Evolutionary conservation across 2,113 vertebrate species (phyloP), one percentile per base, ranked within the genome.

Genomic region (Nesospiza acunhae): DNA sequence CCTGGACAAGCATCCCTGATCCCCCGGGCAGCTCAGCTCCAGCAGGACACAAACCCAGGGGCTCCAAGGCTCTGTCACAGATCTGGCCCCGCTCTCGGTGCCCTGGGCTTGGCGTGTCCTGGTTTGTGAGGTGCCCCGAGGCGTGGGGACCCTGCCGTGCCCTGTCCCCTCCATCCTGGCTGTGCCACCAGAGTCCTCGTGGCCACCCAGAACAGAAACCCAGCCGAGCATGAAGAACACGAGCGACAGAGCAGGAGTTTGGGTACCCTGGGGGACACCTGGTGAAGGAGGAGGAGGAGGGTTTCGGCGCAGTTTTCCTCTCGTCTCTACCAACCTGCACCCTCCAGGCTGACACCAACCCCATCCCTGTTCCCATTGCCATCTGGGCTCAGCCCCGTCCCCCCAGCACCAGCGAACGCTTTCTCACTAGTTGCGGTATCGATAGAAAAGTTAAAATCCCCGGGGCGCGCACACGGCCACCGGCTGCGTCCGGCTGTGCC

Each of bases 371-470:
- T 53, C 42, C 13, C 52, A 3, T 1, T 31, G 17, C 13, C 7
- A 0, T 3, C 49, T 1, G 50, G 7, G 3, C 66, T 89, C 64
- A 10, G 69, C 60, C 69, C 2, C 26, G 35, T n/a, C 70, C 74
- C 60, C 22, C 75, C 58, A 33, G 28, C 88, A 63, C 84, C 62
- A 63, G 88, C 79, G 10, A 39, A 75, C 46, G 33, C 84, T 8
- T 42, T 20, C 90, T 97, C 97, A 97, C 96, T 89, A 96, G 96
- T 96, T 94, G 80, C 74, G 93, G 97, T 95, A 72, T 89, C 7
- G 9, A 13, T 93, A 91, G n/a, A 98, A 97, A 97, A 75, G 72
- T 95, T 96, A 96, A 97, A 98, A 97, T 95, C 70, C 59, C 20
- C 24, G 12, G 27, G 63, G 42, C 18, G 1, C 24, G 3, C 19